Percentiles rank a stretch among this genome's conserved stretches.
phyloP scores from a whole-genome alignment of 2,888 invertebrate genomes.

The Chalcis sispes region DNA sequence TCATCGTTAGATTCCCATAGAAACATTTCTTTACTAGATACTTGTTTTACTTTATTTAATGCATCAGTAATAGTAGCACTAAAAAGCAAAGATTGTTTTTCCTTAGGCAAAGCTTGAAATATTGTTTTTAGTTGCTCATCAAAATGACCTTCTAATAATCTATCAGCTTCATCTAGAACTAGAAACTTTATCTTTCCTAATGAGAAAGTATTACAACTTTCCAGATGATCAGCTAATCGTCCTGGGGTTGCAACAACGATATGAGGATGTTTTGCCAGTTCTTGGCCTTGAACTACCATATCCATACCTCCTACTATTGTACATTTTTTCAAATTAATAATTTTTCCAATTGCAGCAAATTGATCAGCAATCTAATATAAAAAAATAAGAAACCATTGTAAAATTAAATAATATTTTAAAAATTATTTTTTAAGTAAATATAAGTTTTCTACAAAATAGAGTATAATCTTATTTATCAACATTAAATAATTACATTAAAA shows the following conservation, averaged over 20 bases:
- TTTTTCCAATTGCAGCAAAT: constrained; percentile 93
- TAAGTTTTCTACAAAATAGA: not conserved
- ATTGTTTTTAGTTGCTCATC: constrained; percentile 89
- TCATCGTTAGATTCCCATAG: constrained; percentile 79
- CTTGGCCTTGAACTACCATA: constrained; percentile 91
- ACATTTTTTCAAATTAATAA: constrained; percentile 88
- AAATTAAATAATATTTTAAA: not conserved
- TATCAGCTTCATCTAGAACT: constrained; percentile 98
- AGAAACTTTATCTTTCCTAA: constrained; percentile 89
- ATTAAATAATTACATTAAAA: too few relatives aligned
- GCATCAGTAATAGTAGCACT: constrained; percentile 97
- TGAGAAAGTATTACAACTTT: constrained; percentile 89
- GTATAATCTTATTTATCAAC: too few relatives aligned
- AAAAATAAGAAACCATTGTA: not conserved
- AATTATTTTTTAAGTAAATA: not conserved
- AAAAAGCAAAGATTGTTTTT: constrained; percentile 92
- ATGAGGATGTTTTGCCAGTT: constrained; percentile 91
- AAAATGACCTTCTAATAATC: constrained; percentile 88
- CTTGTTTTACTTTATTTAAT: constrained; percentile 82
- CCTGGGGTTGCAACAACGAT: constrained; percentile 98
- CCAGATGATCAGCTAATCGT: constrained; percentile 93
- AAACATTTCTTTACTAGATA: constrained; percentile 76
- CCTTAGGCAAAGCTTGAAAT: constrained; percentile 85
- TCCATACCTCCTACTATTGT: constrained; percentile 97
- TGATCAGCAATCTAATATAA: constrained; percentile 91